Base-by-base conservation (phyloP, 2,888 invertebrate genomes). In the Tenthredo notha region DNA sequence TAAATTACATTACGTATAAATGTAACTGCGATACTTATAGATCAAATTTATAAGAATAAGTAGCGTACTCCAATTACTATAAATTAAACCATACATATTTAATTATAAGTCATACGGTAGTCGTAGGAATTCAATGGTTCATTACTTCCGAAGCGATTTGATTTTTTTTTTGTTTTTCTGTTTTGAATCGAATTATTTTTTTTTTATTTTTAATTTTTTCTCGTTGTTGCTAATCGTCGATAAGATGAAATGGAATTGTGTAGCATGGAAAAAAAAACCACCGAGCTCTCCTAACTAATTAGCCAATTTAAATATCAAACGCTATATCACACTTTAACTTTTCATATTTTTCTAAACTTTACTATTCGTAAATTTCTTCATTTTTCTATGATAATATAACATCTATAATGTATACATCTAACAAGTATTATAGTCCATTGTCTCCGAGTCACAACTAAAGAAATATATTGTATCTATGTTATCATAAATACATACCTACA, bases 11-110 rank as follows among this genome's bases (percentile, higher is more conserved):
- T 78, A 82, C 80, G 65, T 82, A 40, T 61, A 83, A 83, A 83
- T 83, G 83, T 67, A 82, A 78, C 78, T 78, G 33, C 78, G 54
- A 78, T 78, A 58, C 65, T 80, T 80, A 29, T 40, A 54, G 43
- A 43, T 65, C 65, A 82, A 82, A 82, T 82, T 82, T 82, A 82
- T 67, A 82, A 40, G 67, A 83, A 37, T 70, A 70, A 83, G 83
- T 83, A 83, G 80, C 80, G 61, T 80, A 83, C 83, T 83, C 67
- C 9, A 80, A 61, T 80, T 37, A 61, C 15, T 33, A 83, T 83
- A 83, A 50, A 67, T 67, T 67, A 47, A 21, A 70, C 67, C 61
- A 61, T 65, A 83, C 70, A 70, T 83, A 83, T 83, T 83, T 67
- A 67, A 83, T 65, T 70, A 47, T 67, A 83, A 47, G 67, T 67